Percentiles rank a stretch among this genome's conserved stretches.
Evolutionary conservation across 2,797 vertebrate genomes (phyloP).

Genomic region (Phataginus tetradactyla): DNA sequence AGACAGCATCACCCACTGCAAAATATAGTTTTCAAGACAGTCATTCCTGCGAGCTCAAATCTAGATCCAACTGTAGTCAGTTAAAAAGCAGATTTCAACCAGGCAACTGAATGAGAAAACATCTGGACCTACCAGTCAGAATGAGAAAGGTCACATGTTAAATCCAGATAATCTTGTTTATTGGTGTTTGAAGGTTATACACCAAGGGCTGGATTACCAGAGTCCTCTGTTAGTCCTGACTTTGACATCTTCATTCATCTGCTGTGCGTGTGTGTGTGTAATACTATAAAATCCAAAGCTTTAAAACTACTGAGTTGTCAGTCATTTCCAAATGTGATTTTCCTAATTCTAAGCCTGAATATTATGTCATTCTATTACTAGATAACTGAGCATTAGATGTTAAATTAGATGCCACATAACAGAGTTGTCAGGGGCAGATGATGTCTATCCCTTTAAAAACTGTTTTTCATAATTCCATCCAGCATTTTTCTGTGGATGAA

Average conservation of each 20-base stretch:
- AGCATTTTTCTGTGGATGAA: background rate
- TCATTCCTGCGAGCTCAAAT: slow-evolving; percentile 81
- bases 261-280: slow-evolving; percentile 64
- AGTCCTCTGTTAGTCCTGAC: slow-evolving; percentile 71
- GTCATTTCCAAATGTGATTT: slow-evolving; percentile 38
- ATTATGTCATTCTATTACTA: background rate
- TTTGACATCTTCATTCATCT: slow-evolving; percentile 77
- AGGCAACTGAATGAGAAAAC: slow-evolving; percentile 85
- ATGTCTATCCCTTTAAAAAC: slow-evolving; percentile 12
- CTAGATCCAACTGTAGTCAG: slow-evolving; percentile 76
- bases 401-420: background rate
- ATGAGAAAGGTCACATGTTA: slow-evolving; percentile 87
- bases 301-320: background rate
- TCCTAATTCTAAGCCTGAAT: slow-evolving; percentile 13
- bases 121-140: slow-evolving; percentile 86
- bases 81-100: slow-evolving; percentile 83
- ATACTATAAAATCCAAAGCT: slow-evolving; percentile 68
- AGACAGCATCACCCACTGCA: slow-evolving; percentile 57
- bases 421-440: background rate
- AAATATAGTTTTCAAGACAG: slow-evolving; percentile 72
- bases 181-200: slow-evolving; percentile 83
- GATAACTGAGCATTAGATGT: background rate
- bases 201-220: slow-evolving; percentile 85
- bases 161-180: slow-evolving; percentile 84
- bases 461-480: background rate